Evolutionary conservation across 2,888 invertebrate genomes (phyloP).

Genomic region (Tuberolachnus salignus): DNA sequence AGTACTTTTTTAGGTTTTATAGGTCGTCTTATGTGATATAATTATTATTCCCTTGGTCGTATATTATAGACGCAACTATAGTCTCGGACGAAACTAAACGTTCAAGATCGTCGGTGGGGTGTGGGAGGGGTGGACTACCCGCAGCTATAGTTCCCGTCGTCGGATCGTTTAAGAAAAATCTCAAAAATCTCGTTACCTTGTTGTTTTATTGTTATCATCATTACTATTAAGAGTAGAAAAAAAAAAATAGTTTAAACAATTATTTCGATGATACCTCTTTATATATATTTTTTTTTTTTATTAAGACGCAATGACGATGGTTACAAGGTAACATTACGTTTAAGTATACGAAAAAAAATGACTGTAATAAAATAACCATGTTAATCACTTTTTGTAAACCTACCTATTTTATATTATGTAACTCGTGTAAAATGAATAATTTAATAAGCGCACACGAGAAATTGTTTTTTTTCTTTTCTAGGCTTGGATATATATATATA

Average conservation of each 20-base stretch:
- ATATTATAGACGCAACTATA: too few species aligned
- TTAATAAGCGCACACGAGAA: too few species aligned
- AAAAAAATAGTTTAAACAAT: background rate
- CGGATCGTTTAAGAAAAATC: background rate
- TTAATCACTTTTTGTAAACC: too few species aligned
- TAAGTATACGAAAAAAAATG: background rate
- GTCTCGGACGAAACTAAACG: too few species aligned
- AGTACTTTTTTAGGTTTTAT: too few species aligned
- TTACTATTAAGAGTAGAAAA: background rate
- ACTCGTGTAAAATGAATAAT: too few species aligned
- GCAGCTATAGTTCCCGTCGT: background rate
- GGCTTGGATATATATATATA: too few species aligned
- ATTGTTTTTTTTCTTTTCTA: too few species aligned
- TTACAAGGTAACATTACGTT: conserved; percentile 13
- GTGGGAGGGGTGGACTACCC: background rate
- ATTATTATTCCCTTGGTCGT: conserved; percentile 1
- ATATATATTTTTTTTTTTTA: too few species aligned
- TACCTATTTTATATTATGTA: too few species aligned
- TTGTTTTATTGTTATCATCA: background rate
- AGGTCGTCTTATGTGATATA: too few species aligned
- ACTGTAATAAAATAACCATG: background rate
- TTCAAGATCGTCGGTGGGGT: conserved; percentile 8
- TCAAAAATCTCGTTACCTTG: background rate
- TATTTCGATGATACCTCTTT: too few species aligned
- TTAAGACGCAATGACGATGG: background rate